A percentile compares a stretch with the other conserved stretches of the same genome.
Conservation (phyloP, 2,113 vertebrate species). For the Arenaria interpres region DNA sequence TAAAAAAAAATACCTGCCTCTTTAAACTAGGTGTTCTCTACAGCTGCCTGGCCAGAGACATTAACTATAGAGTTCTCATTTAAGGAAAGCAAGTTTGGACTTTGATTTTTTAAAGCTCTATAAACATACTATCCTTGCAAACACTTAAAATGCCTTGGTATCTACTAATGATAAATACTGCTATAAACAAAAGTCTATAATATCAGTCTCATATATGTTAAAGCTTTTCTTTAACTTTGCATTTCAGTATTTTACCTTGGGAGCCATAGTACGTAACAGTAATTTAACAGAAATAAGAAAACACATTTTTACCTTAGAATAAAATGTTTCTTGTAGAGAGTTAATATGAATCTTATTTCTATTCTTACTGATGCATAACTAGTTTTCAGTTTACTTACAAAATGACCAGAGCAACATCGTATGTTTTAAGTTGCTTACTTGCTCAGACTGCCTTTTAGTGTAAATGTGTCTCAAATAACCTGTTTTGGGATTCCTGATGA, state of each 20-base stretch:
- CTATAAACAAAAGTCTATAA: not conserved
- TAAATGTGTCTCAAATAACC: not conserved
- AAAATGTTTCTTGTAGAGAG: not conserved
- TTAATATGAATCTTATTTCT: not conserved
- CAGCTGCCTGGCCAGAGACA: not conserved
- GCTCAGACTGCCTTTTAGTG: not conserved
- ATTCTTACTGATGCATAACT: not conserved
- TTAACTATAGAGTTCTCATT: not conserved
- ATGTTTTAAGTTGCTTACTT: not conserved
- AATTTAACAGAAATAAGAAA: not conserved
- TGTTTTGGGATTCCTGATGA: not conserved
- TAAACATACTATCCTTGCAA: not conserved
- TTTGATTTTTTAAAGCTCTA: not conserved
- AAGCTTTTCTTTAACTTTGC: constrained; percentile 8
- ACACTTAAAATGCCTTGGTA: not conserved
- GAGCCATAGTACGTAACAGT: not conserved
- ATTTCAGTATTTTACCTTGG: constrained; percentile 32
- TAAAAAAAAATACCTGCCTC: not conserved
- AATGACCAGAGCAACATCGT: not conserved
- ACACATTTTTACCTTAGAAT: not conserved
- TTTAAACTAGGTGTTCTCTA: not conserved
- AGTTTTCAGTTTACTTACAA: not conserved
- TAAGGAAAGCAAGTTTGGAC: not conserved
- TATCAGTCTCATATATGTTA: not conserved
- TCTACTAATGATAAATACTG: not conserved